A percentile compares a stretch with the other conserved stretches of the same genome.
phyloP scores from a whole-genome alignment of 2,113 vertebrate species.

The Mesoclemmys tuberculata region DNA sequence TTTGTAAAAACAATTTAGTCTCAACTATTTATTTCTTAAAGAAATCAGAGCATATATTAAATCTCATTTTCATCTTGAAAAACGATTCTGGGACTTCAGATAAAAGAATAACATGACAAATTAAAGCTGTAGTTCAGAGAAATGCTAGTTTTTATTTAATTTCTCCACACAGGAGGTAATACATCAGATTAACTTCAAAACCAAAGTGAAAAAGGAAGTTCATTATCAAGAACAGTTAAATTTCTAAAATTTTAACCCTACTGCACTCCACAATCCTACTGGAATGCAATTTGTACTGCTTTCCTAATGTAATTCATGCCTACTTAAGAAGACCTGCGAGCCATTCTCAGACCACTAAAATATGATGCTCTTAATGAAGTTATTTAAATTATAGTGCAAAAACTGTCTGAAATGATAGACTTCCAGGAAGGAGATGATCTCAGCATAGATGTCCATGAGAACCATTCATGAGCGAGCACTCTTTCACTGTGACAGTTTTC shows the following conservation, averaged over 20 bases:
- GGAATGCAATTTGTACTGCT: conserved; percentile 35
- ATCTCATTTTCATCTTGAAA: background rate
- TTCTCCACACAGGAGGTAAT: background rate
- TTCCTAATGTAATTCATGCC: background rate
- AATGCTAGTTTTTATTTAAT: background rate
- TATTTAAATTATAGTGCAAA: background rate
- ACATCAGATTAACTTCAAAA: conserved; percentile 6
- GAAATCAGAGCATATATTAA: background rate
- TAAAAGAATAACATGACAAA: background rate
- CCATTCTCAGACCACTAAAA: background rate
- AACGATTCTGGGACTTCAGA: background rate
- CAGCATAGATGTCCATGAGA: background rate
- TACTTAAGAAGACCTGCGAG: background rate
- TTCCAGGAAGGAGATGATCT: background rate
- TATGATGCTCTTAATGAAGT: background rate
- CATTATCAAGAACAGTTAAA: background rate
- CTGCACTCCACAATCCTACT: background rate
- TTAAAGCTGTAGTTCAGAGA: background rate
- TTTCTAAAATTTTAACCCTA: background rate
- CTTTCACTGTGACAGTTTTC: background rate
- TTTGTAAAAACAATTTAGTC: too few relatives aligned
- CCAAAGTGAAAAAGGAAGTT: background rate
- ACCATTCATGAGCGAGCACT: background rate
- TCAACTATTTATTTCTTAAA: background rate
- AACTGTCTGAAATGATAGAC: background rate